Conservation (phyloP, 2,888 invertebrate genomes). For the Megalurothrips usitatus region DNA sequence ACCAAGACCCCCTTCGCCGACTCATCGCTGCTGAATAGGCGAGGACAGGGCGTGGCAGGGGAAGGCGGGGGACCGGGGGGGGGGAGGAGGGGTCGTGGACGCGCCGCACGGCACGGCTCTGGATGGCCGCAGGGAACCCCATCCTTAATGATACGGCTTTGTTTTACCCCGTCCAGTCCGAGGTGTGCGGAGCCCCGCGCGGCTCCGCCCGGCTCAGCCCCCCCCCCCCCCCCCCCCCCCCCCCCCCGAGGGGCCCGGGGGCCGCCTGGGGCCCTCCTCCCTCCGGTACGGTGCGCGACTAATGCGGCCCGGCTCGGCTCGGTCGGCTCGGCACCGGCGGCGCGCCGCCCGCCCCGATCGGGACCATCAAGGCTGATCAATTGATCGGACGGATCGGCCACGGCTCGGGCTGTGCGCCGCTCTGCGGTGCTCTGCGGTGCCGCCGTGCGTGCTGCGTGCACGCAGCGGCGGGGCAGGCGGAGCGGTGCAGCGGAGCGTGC, state of each 20-base stretch:
- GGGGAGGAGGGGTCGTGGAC: too few species aligned
- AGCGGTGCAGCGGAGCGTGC: not conserved
- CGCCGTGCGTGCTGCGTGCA: too few species aligned
- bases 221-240: not conserved
- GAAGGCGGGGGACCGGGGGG: too few species aligned
- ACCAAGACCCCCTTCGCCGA: not conserved
- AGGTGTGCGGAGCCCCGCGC: not conserved
- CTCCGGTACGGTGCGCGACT: not conserved
- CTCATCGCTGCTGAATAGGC: conserved; percentile 20
- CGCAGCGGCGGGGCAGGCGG: not conserved
- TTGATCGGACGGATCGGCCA: not conserved
- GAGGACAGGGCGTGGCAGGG: not conserved
- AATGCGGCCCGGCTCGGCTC: not conserved
- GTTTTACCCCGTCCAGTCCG: conserved; percentile 4
- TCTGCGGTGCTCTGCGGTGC: too few species aligned
- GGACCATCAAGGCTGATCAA: conserved; percentile 8
- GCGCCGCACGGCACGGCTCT: not conserved
- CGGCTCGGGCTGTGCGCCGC: too few species aligned
- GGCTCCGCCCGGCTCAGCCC: not conserved
- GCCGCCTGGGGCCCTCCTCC: not conserved
- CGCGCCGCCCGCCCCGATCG: too few species aligned
- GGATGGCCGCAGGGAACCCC: not conserved
- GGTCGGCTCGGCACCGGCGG: not conserved
- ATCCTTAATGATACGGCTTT: conserved; percentile 23
- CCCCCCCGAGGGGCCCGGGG: not conserved